phyloP scores from a whole-genome alignment of 2,888 invertebrate species.

The Andrena chrysosceles region DNA sequence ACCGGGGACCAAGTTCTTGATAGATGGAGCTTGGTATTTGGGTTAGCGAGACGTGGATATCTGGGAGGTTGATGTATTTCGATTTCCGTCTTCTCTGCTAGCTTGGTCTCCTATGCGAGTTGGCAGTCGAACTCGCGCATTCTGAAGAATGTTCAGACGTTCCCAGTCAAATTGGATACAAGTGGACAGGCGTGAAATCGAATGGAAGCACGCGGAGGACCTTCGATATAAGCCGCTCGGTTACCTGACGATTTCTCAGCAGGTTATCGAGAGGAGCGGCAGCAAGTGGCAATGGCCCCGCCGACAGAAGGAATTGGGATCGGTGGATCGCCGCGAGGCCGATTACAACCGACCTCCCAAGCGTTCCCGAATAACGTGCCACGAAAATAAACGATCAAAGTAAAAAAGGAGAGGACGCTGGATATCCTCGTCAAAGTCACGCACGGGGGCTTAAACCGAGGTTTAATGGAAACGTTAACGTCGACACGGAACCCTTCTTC shows the following conservation, averaged over 20 bases:
- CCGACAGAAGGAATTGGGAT: constrained; percentile 35
- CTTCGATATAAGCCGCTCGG: constrained; percentile 7
- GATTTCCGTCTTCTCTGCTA: too few relatives aligned
- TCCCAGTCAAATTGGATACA: constrained; percentile 44
- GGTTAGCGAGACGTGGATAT: not conserved
- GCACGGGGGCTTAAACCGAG: constrained; percentile 59
- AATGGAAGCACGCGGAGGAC: constrained; percentile 30
- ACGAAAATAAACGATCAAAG: constrained; percentile 39
- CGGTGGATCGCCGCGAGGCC: constrained; percentile 37
- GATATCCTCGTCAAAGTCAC: constrained; percentile 74
- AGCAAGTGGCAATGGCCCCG: constrained; percentile 20
- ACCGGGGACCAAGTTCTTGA: constrained; percentile 21
- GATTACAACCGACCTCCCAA: constrained; percentile 67
- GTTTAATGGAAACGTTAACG: constrained; percentile 72
- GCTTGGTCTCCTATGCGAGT: not conserved
- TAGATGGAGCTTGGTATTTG: constrained; percentile 7
- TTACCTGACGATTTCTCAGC: constrained; percentile 26
- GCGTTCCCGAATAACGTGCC: constrained; percentile 62
- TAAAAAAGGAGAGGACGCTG: constrained; percentile 5
- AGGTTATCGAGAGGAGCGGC: constrained; percentile 34
- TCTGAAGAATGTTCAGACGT: constrained; percentile 29
- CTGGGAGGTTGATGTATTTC: not conserved
- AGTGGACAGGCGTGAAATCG: constrained; percentile 58
- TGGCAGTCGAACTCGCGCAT: constrained; percentile 40
- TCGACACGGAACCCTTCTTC: constrained; percentile 54